phyloP scores from a whole-genome alignment of 1,140 invertebrate genomes.

The Andricus grossulariae region DNA sequence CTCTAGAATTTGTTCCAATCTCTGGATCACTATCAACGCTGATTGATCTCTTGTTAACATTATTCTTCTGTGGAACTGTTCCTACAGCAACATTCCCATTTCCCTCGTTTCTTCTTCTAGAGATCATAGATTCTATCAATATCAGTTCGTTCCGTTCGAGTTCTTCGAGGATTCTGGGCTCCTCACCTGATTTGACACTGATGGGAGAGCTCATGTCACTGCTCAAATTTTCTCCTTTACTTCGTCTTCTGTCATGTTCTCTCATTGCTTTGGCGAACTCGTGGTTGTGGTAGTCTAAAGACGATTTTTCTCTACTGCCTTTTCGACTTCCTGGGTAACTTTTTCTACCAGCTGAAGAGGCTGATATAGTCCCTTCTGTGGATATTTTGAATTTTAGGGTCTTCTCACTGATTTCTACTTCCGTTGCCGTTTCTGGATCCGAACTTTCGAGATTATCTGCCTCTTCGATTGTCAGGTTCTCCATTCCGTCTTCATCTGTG shows the following conservation, averaged over 20 bases:
- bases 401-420: conserved; percentile 86
- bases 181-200: conserved; percentile 66
- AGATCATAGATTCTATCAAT: conserved; percentile 37
- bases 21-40: conserved; percentile 44
- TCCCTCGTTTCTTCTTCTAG: conserved; percentile 51
- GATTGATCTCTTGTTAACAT: conserved; percentile 45
- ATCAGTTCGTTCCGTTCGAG: conserved; percentile 60
- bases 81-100: conserved; percentile 54
- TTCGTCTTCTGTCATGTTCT: conserved; percentile 67
- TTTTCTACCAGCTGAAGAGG: conserved; percentile 71
- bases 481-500: conserved; percentile 76
- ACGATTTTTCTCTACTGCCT: conserved; percentile 77
- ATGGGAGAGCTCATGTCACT: conserved; percentile 69
- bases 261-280: conserved; percentile 67
- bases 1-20: conserved; percentile 46
- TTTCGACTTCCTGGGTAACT: conserved; percentile 80
- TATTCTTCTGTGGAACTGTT: conserved; percentile 41
- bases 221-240: conserved; percentile 63
- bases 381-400: conserved; percentile 85
- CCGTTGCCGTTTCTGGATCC: conserved; percentile 83
- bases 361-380: conserved; percentile 78
- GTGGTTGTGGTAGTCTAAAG: conserved; percentile 70
- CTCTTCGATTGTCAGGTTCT: conserved; percentile 77
- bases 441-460: conserved; percentile 80
- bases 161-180: conserved; percentile 65